A percentile compares a stretch with the other conserved stretches of the same genome.
phyloP scores from a whole-genome alignment of 30 jellyfish, hydroid and myxozoan species.

The Chrysaora quinquecirrha region DNA sequence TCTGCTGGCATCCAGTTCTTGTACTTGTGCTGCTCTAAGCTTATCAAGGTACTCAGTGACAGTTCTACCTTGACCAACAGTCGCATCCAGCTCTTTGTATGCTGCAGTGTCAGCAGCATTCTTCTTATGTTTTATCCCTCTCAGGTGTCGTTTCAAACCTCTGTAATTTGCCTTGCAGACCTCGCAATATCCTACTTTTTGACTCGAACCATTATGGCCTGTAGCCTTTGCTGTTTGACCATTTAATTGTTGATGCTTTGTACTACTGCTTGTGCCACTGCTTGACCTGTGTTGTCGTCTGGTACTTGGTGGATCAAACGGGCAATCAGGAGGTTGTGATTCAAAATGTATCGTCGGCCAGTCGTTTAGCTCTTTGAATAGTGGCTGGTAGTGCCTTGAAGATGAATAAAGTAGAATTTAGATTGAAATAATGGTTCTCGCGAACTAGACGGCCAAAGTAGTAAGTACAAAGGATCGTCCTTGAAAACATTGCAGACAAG shows the following conservation, averaged over 20 bases:
- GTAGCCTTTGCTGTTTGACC: conserved; percentile 47
- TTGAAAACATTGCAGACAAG: no score
- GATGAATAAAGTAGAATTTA: neutral
- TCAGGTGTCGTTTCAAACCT: conserved; percentile 44
- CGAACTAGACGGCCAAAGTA: no score
- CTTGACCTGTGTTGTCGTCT: conserved; percentile 4
- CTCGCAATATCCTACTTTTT: conserved; percentile 50
- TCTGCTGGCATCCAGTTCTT: neutral
- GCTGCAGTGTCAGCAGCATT: conserved; percentile 31
- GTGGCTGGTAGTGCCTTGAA: conserved; percentile 30
- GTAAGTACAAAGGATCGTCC: no score
- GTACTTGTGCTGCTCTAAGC: neutral
- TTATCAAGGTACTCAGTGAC: neutral
- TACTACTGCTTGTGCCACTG: conserved; percentile 8
- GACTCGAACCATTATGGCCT: conserved; percentile 8
- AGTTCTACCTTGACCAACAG: conserved; percentile 33
- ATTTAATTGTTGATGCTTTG: neutral
- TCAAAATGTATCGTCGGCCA: conserved; percentile 46
- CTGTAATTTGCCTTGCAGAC: conserved; percentile 38
- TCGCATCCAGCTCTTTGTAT: conserved; percentile 47
- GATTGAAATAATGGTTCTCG: no score
- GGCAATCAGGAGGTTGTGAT: conserved; percentile 39
- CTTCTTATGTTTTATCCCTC: conserved; percentile 35
- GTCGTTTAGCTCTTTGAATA: conserved; percentile 11
- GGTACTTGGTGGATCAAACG: conserved; percentile 31